Evolutionary conservation across 2,797 vertebrate genomes (phyloP).

Genomic region (Alauda arvensis): DNA sequence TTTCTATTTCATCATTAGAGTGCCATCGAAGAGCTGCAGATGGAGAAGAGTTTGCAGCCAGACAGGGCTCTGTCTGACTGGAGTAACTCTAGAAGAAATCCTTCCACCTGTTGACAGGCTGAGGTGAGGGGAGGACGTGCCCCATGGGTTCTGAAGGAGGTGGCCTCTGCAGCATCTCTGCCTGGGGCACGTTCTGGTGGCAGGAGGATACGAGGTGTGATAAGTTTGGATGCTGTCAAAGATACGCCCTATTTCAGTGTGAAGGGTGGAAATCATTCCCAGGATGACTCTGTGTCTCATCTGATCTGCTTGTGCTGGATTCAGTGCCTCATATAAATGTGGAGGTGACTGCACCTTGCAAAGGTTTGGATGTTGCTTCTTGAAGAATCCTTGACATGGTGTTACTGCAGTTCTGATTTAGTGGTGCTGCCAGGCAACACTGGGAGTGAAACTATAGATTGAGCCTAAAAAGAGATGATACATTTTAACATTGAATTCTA

Average conservation of each 20-base stretch:
- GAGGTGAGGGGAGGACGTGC: constrained; percentile 22
- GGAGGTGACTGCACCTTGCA: neutral
- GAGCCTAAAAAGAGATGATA: neutral
- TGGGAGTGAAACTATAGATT: neutral
- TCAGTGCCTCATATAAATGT: neutral
- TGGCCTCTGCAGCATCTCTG: neutral
- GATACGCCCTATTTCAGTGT: neutral
- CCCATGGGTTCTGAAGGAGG: rapidly evolving
- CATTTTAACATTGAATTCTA: neutral
- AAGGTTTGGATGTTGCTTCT: neutral
- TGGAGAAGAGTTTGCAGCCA: constrained; percentile 6
- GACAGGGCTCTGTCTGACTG: constrained; percentile 18
- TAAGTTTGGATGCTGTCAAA: neutral
- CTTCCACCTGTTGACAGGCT: constrained; percentile 34
- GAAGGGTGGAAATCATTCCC: neutral
- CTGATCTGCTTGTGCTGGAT: neutral
- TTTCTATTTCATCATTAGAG: neutral
- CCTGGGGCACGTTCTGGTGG: rapidly evolving
- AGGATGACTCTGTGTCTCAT: neutral
- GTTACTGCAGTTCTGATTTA: neutral
- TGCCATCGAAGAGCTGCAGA: neutral
- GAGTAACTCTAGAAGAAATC: constrained; percentile 45
- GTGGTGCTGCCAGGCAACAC: rapidly evolving
- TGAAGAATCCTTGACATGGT: neutral
- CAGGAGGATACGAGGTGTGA: neutral